Base-by-base conservation (phyloP, 2,113 vertebrate genomes). In the Micronisus gabar region DNA sequence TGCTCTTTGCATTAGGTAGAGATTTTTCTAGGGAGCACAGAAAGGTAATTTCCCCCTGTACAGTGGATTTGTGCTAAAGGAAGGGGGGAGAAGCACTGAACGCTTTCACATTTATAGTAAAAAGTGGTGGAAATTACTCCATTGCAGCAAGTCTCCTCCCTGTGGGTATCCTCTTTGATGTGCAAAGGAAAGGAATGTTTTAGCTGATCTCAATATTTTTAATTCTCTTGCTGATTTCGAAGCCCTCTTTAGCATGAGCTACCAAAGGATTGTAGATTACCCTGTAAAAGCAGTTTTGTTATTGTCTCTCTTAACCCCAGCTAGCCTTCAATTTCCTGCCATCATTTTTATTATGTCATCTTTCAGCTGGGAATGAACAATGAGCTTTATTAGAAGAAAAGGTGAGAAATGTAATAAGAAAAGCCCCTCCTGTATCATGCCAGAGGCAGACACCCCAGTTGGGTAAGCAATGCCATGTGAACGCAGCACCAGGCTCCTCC, bases 131-230 rank as follows among this genome's bases (percentile, higher is more conserved):
- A 81, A 97, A 93, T 95, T 47, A 81, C 76, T 88, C 92, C 17
- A 1, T 36, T 55, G 78, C 95, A 95, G 94, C 91, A 95, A 94
- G 95, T 88, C 88, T 88, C 79, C 79, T 96, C 92, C 96, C 95
- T 84, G 76, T 89, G 92, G 95, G 91, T 86, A 95, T 91, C 80
- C 79, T 78, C 95, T 95, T 91, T 97, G 94, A 96, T 96, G 88
- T 95, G 80, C 91, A 91, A 93, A 96, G 47, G 62, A 88, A 82
- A 88, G 86, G 65, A 84, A 80, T 74, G 68, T 81, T 97, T 95
- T 88, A 96, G 94, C 96, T 95, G 92, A 96, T 93, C 83, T 92
- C 92, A 84, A 78, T 95, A 86, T 92, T 97, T 96, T 96, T 95
- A 93, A 97, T 96, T 97, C 95, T 97, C 91, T 88, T 79, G 88